Base-by-base conservation (phyloP, 2,113 vertebrate species). In the Brachyhypopomus gauderio region DNA sequence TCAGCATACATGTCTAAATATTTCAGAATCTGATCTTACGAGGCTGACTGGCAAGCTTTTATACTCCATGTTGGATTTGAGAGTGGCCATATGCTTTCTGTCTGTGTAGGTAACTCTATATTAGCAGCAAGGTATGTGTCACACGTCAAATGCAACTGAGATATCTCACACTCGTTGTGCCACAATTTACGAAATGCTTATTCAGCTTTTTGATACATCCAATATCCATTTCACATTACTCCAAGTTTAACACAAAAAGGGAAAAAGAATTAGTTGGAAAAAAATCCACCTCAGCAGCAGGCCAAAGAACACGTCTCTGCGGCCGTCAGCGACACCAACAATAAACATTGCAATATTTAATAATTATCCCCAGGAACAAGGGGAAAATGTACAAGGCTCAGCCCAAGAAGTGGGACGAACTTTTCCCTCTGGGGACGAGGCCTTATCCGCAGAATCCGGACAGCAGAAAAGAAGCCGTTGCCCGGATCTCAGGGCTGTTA, bases 311-410 rank as follows among this genome's bases (percentile, higher is more conserved):
- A 90, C 87, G 86, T 89, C 78, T 87, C 64, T 1, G 56, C 85
- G 19, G 34, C 79, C 89, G 85, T 88, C 89, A 88, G 84, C 79
- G 87, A 90, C 85, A 89, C 70, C 88, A 76, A 86, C 88, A 89
- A 89, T 89, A 90, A 91, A 90, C 78, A 19, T 25, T 69, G 70
- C 87, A 79, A 90, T 88, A 86, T 85, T 88, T 87, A 90, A 90
- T 91, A 88, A 89, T 89, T 86, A 89, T 85, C 6, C 48, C 5
- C 14, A 85, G 87, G 85, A 89, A 84, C 82, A 78, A 72, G 22
- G 88, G 45, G 45, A 11, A 52, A 86, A 85, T 83, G 67, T 80
- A 71, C 87, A 83, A 12, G 22, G 74, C 81, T 80, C 3, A 73
- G 78, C 79, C 60, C 78, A 38, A 79, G 73, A 79, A 84, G 81